Conservation (phyloP, 1,140 invertebrate species). For the honey bee (Apis mellifera) region Amel_HAv3.1 CM009938.2:6138501-6139000, state of each 20-base stretch:
- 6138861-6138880: slow-evolving; percentile 58
- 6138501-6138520: too few relatives aligned
- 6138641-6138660: too few relatives aligned
- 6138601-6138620: too few relatives aligned
- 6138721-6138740: neutral
- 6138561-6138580: too few relatives aligned
- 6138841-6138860: slow-evolving; percentile 64
- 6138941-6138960: slow-evolving; percentile 57
- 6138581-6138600: too few relatives aligned
- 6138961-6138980: slow-evolving; percentile 55
- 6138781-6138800: slow-evolving; percentile 67
- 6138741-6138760: slow-evolving; percentile 48
- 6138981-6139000: slow-evolving; percentile 70
- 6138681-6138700: neutral
- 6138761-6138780: slow-evolving; percentile 40
- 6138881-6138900: slow-evolving; percentile 58
- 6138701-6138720: neutral
- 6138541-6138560: too few relatives aligned
- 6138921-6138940: slow-evolving; percentile 51
- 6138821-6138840: slow-evolving; percentile 46
- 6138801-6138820: slow-evolving; percentile 40
- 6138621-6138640: too few relatives aligned
- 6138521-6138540: too few relatives aligned
- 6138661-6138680: neutral
- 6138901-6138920: slow-evolving; percentile 62